Evolutionary conservation across 2,113 vertebrate species (phyloP).

Genomic region (Ciconia boyciana): DNA sequence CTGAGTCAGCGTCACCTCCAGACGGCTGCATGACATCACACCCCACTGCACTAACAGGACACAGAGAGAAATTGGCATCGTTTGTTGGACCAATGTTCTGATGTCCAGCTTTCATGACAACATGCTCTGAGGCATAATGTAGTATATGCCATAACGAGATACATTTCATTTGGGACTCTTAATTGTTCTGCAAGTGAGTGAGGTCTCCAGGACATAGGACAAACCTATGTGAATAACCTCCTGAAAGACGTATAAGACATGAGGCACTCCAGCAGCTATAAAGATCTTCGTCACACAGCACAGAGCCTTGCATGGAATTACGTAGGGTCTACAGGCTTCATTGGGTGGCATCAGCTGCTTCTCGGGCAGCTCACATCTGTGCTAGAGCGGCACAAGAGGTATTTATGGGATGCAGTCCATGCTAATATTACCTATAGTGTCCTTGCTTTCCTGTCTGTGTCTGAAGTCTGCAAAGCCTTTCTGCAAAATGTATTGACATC

Average conservation of each 20-base stretch:
- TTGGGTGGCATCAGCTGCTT: background rate
- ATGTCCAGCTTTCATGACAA: background rate
- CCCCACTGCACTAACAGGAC: background rate
- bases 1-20: background rate
- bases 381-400: background rate
- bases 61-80: fast-evolving
- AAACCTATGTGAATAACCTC: background rate
- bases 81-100: background rate
- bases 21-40: background rate
- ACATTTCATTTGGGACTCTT: background rate
- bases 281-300: background rate
- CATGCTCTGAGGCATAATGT: background rate
- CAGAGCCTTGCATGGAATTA: background rate
- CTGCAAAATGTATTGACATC: background rate
- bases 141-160: background rate
- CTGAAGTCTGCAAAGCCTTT: background rate
- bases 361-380: background rate
- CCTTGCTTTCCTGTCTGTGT: background rate
- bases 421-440: background rate
- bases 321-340: background rate
- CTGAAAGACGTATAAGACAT: background rate
- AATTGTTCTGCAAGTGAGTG: background rate
- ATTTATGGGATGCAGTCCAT: background rate
- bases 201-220: background rate
- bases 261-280: background rate